Conservation (phyloP, 2,888 invertebrate genomes). For the Agriopis marginaria region DNA sequence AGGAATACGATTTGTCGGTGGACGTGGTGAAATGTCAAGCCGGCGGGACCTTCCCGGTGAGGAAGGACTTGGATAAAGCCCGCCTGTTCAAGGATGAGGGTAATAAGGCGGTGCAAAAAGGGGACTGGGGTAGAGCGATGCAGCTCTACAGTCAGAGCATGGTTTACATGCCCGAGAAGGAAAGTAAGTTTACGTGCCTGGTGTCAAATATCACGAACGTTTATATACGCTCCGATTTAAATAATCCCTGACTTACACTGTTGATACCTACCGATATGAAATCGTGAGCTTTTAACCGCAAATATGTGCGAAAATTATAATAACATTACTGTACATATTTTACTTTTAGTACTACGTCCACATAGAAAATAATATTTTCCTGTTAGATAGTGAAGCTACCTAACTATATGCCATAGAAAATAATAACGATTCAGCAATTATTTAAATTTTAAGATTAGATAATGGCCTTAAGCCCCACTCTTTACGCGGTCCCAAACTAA, state of each 20-base stretch:
- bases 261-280: neutral
- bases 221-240: neutral
- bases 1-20: constrained; percentile 79
- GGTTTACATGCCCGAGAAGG: constrained; percentile 88
- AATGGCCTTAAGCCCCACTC: too few relatives aligned
- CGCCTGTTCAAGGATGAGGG: constrained; percentile 89
- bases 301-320: neutral
- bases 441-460: too few relatives aligned
- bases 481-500: too few relatives aligned
- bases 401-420: too few relatives aligned
- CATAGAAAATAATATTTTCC: constrained; percentile 4
- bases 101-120: constrained; percentile 90
- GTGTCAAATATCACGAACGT: constrained; percentile 47
- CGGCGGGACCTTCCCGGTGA: constrained; percentile 71
- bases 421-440: neutral
- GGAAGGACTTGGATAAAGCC: constrained; percentile 87
- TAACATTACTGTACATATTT: too few relatives aligned
- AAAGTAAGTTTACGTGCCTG: constrained; percentile 83
- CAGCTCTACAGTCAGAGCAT: constrained; percentile 90
- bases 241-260: too few relatives aligned
- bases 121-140: constrained; percentile 89
- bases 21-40: constrained; percentile 70
- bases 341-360: too few relatives aligned
- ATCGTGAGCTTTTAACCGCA: constrained; percentile 22
- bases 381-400: neutral